Conservation (phyloP, 2,113 vertebrate genomes). For the Cebidichthys violaceus region DNA sequence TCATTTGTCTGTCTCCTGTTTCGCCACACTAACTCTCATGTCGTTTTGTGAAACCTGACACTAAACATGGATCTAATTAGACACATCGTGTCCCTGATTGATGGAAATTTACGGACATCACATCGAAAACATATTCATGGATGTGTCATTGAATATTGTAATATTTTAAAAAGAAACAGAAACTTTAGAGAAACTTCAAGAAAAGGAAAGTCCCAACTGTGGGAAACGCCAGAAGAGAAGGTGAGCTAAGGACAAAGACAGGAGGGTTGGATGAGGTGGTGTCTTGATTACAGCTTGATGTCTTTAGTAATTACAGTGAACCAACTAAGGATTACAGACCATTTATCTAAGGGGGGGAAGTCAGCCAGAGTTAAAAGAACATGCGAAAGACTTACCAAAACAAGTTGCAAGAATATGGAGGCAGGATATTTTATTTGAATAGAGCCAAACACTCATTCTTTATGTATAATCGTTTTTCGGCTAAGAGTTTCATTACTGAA, state of each 20-base stretch:
- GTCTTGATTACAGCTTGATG: conserved; percentile 54
- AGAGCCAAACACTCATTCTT: not conserved
- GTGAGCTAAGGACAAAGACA: not conserved
- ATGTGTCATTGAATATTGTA: not conserved
- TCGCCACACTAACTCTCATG: no score
- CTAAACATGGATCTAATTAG: conserved; percentile 22
- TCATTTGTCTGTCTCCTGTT: no score
- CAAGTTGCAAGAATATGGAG: not conserved
- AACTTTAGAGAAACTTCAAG: not conserved
- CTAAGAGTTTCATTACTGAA: not conserved
- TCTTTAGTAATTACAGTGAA: conserved; percentile 74
- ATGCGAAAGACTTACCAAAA: not conserved
- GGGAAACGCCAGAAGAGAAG: not conserved
- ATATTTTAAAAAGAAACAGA: not conserved
- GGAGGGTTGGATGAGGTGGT: conserved; percentile 38
- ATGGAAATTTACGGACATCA: not conserved
- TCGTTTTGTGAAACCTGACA: no score
- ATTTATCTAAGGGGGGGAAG: conserved; percentile 20
- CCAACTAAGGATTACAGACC: conserved; percentile 62
- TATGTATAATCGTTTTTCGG: not conserved
- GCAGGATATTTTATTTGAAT: not conserved
- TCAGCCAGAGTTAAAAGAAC: conserved; percentile 31
- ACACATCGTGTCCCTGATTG: not conserved
- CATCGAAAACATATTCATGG: not conserved
- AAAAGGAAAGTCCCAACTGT: not conserved